phyloP scores from a whole-genome alignment of 2,888 invertebrate species.

The Acleris cristana region DNA sequence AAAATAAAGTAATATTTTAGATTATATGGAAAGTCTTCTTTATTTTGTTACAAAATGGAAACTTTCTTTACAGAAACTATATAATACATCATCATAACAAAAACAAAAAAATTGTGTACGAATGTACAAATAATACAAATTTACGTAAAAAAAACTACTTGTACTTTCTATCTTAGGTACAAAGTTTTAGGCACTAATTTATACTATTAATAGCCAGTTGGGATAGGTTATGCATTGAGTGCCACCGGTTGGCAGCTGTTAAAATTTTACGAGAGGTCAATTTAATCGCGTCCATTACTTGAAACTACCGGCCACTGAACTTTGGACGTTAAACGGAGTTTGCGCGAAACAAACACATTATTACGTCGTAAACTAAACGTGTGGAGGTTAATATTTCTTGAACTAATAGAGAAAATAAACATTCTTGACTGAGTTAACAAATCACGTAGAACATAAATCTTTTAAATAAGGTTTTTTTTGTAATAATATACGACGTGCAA shows the following conservation, averaged over 20 bases:
- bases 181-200: too few species aligned
- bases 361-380: constrained; percentile 6
- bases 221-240: constrained; percentile 27
- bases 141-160: too few species aligned
- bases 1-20: too few species aligned
- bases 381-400: constrained; percentile 3
- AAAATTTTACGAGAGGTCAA: constrained; percentile 37
- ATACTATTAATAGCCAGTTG: constrained; percentile 14
- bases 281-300: constrained; percentile 32
- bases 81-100: too few species aligned
- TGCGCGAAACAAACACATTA: constrained; percentile 22
- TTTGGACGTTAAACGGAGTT: constrained; percentile 17
- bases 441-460: neutral
- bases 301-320: constrained; percentile 30
- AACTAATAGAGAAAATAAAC: neutral
- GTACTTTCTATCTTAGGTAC: too few species aligned
- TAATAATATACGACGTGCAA: too few species aligned
- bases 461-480: neutral
- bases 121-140: too few species aligned
- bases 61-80: too few species aligned
- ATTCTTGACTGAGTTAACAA: neutral
- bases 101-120: too few species aligned
- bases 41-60: too few species aligned
- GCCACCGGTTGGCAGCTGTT: constrained; percentile 21
- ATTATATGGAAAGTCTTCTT: too few species aligned